Evolutionary conservation across 1,140 invertebrate species (phyloP), one percentile per base, ranked within the genome.

Genomic region (Zaprionus vittiger): DNA sequence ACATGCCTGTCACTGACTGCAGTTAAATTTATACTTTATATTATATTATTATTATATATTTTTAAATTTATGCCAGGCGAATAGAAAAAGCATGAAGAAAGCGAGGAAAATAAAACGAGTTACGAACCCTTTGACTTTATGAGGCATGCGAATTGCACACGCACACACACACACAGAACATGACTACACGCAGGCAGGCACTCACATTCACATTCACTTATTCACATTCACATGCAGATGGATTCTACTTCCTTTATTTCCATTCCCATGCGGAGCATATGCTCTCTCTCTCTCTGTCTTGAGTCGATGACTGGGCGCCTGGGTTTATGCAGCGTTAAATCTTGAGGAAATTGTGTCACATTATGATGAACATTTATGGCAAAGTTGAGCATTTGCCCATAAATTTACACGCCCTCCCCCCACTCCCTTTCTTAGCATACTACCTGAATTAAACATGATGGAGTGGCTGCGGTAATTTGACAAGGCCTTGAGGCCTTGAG

Each of bases 361-460:
- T 90, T 85, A 90, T 90, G 81, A 87, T 87, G 85, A 89, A 90
- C 84, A 87, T 87, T 87, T 87, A 87, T 87, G 84, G 78, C 78
- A 81, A 84, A 84, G 78, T 79, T 81, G 85, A 90, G 81, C 81
- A 83, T 81, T 79, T 62, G 71, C 78, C 56, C 84, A 87, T 87
- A 87, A 87, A 87, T 87, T 87, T 72, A 54, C 38, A 74, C 79
- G 67, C n/a, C 28, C 11, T 17, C 7, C 6, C 34, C 38, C 9
- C 34, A 41, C 64, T 78, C 54, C 47, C 59, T 60, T 26, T 22
- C 26, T 15, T 55, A 7, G 26, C 26, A 28, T 28, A 7, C 26
- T 65, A 47, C 41, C 41, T 62, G 78, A 68, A 64, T 74, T 89
- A 87, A 87, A 75, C 56, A 87, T 87, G 85, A 87, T 87, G 85